Base-by-base conservation (phyloP, 2,797 vertebrate species). In the Chromobotia macracanthus region DNA sequence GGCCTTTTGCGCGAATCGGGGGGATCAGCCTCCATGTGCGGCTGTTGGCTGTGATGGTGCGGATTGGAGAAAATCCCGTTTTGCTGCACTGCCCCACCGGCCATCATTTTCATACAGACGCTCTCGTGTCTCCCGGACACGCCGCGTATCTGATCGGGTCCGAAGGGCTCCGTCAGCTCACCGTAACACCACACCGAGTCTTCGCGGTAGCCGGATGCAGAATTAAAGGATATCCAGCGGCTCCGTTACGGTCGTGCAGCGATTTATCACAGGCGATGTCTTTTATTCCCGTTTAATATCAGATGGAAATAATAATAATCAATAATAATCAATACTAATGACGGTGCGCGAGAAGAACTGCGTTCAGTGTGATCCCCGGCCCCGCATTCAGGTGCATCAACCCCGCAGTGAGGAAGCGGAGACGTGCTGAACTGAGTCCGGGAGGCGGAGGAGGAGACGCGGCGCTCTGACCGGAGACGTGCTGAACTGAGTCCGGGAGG, bases 1-100 rank as follows among this genome's bases (percentile, higher is more conserved):
- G 96, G 95, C 94, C 96, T 92, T 90, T 96, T 97, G 83, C 96
- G 94, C 21, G 96, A 97, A 90, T 96, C 96, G 84, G 95, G 95
- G 65, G 95, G 94, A 85, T 96, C 96, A 81, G 95, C 93, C 93
- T 96, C 96, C 95, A 96, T 96, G 91, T 93, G 94, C 75, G 93
- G 95, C 82, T 93, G 93, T 82, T 94, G 93, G 92, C 86, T 93
- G 91, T 94, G 94, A 92, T 94, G 94, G 92, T 94, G 93, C 77
- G 95, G 93, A 86, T 93, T 94, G 82, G 95, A 93, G 89, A 96
- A 97, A 88, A 96, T 93, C 92, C 94, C 95, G 95, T 96, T 96
- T 88, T 96, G 95, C 85, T 95, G 94, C 86, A 95, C 94, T 87
- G 95, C 95, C 91, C 95, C 96, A 89, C 95, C 96, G 90, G 95